Conservation (phyloP, 92 coral and sea anemone genomes). For the Zoanthus solanderi region DNA sequence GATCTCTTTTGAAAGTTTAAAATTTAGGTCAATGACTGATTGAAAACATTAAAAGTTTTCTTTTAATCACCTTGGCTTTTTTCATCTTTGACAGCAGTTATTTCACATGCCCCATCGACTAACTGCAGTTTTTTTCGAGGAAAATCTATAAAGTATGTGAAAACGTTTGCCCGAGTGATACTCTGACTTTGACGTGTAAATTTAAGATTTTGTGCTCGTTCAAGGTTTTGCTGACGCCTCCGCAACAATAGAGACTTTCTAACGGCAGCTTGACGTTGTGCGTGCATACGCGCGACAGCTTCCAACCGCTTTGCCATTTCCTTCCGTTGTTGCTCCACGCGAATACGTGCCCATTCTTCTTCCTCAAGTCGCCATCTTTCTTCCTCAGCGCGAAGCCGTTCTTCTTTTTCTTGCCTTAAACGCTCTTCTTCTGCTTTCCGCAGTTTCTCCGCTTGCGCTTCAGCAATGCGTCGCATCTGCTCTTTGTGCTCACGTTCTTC, state of each 20-base stretch:
- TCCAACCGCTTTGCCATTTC: constrained; percentile 89
- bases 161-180: constrained; percentile 77
- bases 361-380: constrained; percentile 79
- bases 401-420: constrained; percentile 76
- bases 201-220: constrained; percentile 78
- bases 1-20: no score
- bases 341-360: constrained; percentile 69
- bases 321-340: constrained; percentile 79
- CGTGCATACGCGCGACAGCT: constrained; percentile 91
- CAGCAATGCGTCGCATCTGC: constrained; percentile 96
- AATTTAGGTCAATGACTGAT: no score
- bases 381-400: constrained; percentile 82
- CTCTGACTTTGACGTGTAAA: constrained; percentile 80
- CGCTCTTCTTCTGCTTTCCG: constrained; percentile 86
- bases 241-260: constrained; percentile 80
- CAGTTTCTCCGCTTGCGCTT: constrained; percentile 92
- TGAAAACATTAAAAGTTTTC: no score
- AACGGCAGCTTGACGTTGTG: constrained; percentile 83
- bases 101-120: constrained; percentile 56
- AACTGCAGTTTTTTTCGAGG: constrained; percentile 93
- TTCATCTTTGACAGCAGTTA: no score
- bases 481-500: constrained; percentile 92
- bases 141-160: constrained; percentile 77
- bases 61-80: no score
- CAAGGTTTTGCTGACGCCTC: constrained; percentile 82